These are phyloP conservation scores for Microplitis demolitor DNA, from an alignment of 1,140 invertebrate genomes.

Conservation along the genomic window DNA sequence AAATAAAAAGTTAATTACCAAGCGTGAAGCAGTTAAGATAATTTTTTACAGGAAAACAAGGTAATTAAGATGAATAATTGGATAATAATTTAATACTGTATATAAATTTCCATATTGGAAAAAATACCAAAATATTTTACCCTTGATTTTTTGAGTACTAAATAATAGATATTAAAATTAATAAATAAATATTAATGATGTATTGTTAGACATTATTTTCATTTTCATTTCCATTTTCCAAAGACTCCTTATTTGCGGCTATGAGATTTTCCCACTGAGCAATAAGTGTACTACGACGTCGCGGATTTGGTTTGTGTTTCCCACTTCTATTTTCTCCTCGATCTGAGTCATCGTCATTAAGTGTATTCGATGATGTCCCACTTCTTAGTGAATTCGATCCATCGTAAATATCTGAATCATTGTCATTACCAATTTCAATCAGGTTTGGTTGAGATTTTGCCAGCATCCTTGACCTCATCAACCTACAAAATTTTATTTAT, in stretches of 20 bases:
- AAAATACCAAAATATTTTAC: neutral
- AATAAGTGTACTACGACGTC: slow-evolving; percentile 60
- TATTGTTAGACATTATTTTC: slow-evolving; percentile 41
- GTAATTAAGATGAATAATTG: no score
- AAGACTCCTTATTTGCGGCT: slow-evolving; percentile 50
- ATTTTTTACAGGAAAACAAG: no score
- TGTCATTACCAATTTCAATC: slow-evolving; percentile 51
- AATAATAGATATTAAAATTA: neutral
- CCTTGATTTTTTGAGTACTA: neutral
- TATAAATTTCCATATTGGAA: neutral
- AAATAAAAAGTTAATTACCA: no score
- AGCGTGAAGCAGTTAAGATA: no score
- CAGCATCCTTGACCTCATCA: slow-evolving; percentile 56
- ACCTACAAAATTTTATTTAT: slow-evolving; percentile 41
- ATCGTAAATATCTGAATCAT: slow-evolving; percentile 51
- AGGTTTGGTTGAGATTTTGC: slow-evolving; percentile 62
- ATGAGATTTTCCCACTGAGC: slow-evolving; percentile 64
- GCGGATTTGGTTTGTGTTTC: slow-evolving; percentile 49
- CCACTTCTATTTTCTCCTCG: slow-evolving; percentile 39
- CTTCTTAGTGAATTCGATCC: slow-evolving; percentile 46
- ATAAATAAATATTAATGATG: neutral
- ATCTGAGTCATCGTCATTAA: slow-evolving; percentile 49
- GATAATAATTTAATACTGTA: no score
- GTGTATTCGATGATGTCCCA: slow-evolving; percentile 46
- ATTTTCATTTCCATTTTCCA: slow-evolving; percentile 46